A percentile compares a stretch with the other conserved stretches of the same genome.
Conservation (phyloP, 2,113 vertebrate species). For the Zingel zingel region DNA sequence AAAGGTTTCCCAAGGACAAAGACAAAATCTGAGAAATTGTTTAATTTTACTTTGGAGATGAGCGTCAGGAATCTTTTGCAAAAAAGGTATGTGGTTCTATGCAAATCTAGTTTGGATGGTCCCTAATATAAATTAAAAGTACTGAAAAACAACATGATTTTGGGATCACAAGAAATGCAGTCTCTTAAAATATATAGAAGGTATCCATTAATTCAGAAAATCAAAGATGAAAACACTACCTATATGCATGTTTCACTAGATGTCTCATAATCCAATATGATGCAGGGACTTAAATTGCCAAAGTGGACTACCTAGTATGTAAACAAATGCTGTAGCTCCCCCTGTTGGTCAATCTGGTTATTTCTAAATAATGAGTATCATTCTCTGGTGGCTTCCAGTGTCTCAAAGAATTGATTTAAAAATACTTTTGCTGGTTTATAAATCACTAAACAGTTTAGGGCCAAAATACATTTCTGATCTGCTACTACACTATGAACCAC, state of each 20-base stretch:
- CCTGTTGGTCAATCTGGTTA: conserved; percentile 5
- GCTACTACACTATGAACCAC: no score
- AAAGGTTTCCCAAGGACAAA: background rate
- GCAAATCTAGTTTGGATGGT: background rate
- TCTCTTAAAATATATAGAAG: background rate
- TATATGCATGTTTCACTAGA: background rate
- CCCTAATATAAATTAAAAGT: background rate
- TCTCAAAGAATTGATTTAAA: no score
- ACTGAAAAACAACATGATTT: background rate
- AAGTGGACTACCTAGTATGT: background rate
- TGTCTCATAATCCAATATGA: background rate
- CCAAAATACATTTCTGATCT: no score
- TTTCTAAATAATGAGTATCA: background rate
- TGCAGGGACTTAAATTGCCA: background rate
- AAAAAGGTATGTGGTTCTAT: background rate
- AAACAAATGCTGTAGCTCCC: conserved; percentile 10
- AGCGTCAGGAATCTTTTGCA: background rate
- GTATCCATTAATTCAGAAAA: background rate
- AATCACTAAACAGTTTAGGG: no score
- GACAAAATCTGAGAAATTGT: background rate
- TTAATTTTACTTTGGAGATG: background rate
- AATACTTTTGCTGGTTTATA: no score
- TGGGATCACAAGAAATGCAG: no score
- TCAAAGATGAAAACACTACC: background rate
- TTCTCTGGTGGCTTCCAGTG: no score